Evolutionary conservation across 1,140 invertebrate genomes (phyloP).

Genomic region (Pogonomyrmex californicus): DNA sequence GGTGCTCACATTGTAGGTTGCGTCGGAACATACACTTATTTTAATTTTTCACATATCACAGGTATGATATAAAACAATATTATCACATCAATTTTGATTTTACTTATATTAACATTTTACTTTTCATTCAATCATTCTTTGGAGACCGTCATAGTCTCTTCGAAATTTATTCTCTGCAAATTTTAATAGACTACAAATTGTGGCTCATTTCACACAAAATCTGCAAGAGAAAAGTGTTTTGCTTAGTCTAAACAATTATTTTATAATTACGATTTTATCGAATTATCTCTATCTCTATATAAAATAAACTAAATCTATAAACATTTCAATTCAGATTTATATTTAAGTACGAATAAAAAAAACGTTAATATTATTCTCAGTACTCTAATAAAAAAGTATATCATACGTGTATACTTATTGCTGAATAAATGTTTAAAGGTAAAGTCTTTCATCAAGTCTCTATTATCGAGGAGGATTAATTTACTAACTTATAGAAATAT

Average conservation of each 20-base stretch:
- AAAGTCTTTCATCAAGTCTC: neutral
- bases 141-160: neutral
- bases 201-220: neutral
- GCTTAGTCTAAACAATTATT: neutral
- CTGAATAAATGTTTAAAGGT: neutral
- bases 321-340: too few species aligned
- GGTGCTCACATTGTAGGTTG: slow-evolving; percentile 16
- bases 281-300: too few species aligned
- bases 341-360: too few species aligned
- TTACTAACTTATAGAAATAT: too few species aligned
- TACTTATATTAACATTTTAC: too few species aligned
- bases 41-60: slow-evolving; percentile 8
- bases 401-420: neutral
- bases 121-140: neutral
- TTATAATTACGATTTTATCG: too few species aligned
- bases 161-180: neutral
- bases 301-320: too few species aligned
- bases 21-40: neutral
- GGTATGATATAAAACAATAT: neutral
- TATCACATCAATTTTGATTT: too few species aligned
- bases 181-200: neutral
- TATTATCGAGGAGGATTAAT: neutral
- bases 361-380: neutral
- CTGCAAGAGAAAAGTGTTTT: neutral
- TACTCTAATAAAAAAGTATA: neutral